Conservation (phyloP, 2,888 invertebrate species). For the Nasonia oneida region DNA sequence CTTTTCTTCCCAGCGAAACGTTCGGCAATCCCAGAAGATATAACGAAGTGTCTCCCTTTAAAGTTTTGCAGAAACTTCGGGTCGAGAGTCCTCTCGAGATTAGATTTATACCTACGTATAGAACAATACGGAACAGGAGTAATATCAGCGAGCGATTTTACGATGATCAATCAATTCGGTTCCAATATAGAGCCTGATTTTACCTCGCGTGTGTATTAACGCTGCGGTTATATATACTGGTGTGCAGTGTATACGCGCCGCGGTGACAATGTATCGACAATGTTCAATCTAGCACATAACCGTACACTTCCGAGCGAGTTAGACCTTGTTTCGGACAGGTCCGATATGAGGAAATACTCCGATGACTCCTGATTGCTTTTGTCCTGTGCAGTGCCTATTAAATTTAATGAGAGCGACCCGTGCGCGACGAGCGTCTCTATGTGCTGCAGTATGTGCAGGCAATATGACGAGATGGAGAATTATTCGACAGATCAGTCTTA, state of each 20-base stretch:
- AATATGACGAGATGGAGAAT: too few species aligned
- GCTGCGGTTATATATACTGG: too few species aligned
- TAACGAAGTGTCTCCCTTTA: background rate
- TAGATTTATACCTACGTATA: background rate
- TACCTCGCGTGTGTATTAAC: background rate
- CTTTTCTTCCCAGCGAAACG: background rate
- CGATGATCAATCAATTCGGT: background rate
- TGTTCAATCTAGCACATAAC: slow-evolving; percentile 6
- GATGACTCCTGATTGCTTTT: slow-evolving; percentile 30
- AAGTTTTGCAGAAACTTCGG: background rate
- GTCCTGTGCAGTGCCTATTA: background rate
- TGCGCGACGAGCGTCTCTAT: background rate
- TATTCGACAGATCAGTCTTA: too few species aligned
- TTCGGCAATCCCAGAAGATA: background rate
- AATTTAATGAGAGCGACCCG: slow-evolving; percentile 11
- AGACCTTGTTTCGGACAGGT: slow-evolving; percentile 25
- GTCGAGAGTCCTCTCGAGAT: background rate
- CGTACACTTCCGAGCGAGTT: slow-evolving; percentile 12
- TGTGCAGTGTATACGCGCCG: background rate
- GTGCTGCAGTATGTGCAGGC: background rate
- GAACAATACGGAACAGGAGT: background rate
- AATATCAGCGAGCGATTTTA: background rate
- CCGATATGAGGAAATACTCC: slow-evolving; percentile 7
- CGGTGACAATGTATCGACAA: slow-evolving; percentile 5
- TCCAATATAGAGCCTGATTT: slow-evolving; percentile 8